Base-by-base conservation (phyloP, 2,888 invertebrate genomes). In the Tenthredo scrophulariae region DNA sequence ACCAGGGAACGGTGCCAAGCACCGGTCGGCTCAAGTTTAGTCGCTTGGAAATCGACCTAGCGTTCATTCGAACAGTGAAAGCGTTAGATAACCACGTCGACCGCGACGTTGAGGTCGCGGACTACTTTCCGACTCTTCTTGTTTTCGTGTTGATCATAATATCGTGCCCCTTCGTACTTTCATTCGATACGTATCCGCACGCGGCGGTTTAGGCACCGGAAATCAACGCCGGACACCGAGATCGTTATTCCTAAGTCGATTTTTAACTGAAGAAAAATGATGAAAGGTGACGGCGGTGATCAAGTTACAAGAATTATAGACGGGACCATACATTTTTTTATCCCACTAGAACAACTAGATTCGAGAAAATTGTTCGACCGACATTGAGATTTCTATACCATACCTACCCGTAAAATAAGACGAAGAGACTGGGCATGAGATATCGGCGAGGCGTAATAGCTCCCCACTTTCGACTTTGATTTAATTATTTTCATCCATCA, bases 1-100 rank as follows among this genome's bases (percentile, higher is more conserved):
- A 58, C 10, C 40, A 40, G 62, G 37, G 40, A 62, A 54, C 46
- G 22, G 80, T 80, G 80, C 80, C 80, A 80, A 80, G 80, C 80
- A 80, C 62, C 62, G 62, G 62, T 40, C 13, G 58, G 58, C 58
- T 37, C 80, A 80, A 62, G 46, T 79, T 79, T 40, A 80, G 80
- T 80, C 40, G 80, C 62, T 62, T 80, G 80, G 80, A 80, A 80
- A 80, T 80, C 80, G 80, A 40, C 58, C 40, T 62, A 62, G 33
- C 77, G 77, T 62, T 80, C 26, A 40, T 80, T 80, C 79, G 79
- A 80, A 80, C 80, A 80, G 80, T 62, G 80, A 80, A 80, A 80
- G 80, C 80, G 80, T 80, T 80, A 80, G 80, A 80, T 80, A 80
- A 80, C 80, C 80, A 62, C 58, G 58, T 74, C 62, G 80, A 58